Conservation (phyloP, 2,888 invertebrate genomes). For the Rhodophaea formosa region DNA sequence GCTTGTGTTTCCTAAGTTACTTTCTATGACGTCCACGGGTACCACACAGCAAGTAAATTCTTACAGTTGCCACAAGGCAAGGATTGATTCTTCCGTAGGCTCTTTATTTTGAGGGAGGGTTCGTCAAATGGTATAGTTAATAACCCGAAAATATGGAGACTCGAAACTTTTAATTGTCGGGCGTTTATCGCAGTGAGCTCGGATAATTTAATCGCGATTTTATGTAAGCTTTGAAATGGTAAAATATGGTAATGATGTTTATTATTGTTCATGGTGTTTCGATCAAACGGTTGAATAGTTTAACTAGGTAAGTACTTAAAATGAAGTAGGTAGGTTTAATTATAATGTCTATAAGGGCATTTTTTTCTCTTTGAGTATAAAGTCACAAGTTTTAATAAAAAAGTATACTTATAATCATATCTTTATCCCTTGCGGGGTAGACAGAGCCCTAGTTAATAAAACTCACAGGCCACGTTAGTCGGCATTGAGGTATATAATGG, state of each 20-base stretch:
- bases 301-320: constrained; percentile 17
- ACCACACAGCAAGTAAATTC: no score
- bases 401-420: no score
- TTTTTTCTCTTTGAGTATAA: neutral
- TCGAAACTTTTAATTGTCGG: constrained; percentile 61
- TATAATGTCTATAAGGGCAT: no score
- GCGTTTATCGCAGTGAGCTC: constrained; percentile 48
- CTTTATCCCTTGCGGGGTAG: no score
- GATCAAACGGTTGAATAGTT: constrained; percentile 4
- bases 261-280: neutral
- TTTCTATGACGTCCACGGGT: no score
- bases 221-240: constrained; percentile 20
- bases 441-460: no score
- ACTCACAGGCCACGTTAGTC: no score
- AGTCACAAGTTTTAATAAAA: no score
- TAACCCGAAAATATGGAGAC: constrained; percentile 62
- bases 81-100: neutral
- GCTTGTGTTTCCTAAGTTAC: no score
- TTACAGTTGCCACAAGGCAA: no score
- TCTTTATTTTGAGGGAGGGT: constrained; percentile 24
- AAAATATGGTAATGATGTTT: constrained; percentile 14
- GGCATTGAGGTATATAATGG: no score
- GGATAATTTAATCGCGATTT: constrained; percentile 35
- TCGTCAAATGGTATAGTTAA: constrained; percentile 49
- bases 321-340: no score